Conservation (phyloP, 35 echinoderm and acorn worm species). For the Heliocidaris erythrogramma region DNA sequence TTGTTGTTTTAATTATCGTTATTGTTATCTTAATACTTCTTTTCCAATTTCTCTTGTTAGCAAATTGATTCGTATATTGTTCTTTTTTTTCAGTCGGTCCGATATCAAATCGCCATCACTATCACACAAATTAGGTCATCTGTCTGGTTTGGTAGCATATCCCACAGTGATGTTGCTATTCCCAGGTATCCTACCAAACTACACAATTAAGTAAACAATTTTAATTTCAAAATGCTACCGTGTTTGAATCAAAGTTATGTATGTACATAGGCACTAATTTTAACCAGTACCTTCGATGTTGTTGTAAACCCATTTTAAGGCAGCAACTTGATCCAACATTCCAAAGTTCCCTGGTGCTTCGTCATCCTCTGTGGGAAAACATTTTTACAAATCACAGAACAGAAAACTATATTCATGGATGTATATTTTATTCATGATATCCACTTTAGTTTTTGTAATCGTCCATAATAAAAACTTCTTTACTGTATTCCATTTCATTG, state of each 20-base stretch:
- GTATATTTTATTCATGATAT: not conserved
- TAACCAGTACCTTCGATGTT: conserved; percentile 63
- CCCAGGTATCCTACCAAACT: not conserved
- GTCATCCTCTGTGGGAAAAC: conserved; percentile 51
- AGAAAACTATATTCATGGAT: not conserved
- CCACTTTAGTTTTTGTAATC: not conserved
- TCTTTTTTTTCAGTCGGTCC: no score
- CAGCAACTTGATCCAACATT: conserved; percentile 72
- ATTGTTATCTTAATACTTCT: no score
- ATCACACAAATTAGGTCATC: no score
- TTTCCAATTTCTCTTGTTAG: no score
- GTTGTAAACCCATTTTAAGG: conserved; percentile 70
- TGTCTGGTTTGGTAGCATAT: no score
- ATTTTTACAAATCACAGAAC: not conserved
- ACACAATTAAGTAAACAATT: not conserved
- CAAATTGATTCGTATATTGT: no score
- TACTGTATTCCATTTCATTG: no score
- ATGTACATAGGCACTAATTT: not conserved
- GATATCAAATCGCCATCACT: no score
- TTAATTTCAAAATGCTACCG: not conserved
- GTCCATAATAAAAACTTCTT: not conserved
- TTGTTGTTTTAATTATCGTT: no score
- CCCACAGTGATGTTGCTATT: no score
- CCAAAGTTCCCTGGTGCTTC: conserved; percentile 62
- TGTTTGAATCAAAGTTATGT: no score